Base-by-base conservation (phyloP, 2,888 invertebrate genomes). In the Baronia brevicornis region DNA sequence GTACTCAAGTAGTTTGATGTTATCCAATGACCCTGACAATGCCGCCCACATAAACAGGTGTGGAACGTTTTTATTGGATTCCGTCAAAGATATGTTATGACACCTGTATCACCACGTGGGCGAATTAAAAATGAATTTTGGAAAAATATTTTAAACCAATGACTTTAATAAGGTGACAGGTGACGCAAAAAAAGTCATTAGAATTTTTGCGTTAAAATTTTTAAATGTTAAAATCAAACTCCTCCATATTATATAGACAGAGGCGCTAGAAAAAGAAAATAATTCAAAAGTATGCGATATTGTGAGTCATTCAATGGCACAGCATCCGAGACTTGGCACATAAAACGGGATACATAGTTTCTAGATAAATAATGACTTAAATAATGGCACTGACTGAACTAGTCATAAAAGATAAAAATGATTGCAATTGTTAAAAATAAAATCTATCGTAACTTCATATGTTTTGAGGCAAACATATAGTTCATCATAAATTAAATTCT, bases 11-110 rank as follows among this genome's bases (percentile, higher is more conserved):
- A n/a, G n/a, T n/a, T n/a, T n/a, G n/a, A n/a, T n/a, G n/a, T n/a
- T n/a, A n/a, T n/a, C n/a, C n/a, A n/a, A 19, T 51, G 68, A 46
- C 72, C 68, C 51, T 67, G 70, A 56, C 54, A 41, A 29, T 45
- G 47, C 59, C 78, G 69, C 78, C 80, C 75, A 80, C 79, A 54
- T 60, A 54, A 49, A 60, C 79, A 80, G 78, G 79, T 82, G 78
- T 67, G 51, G 52, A 52, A 48, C 49, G 58, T 60, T 64, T 60
- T 57, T 60, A 63, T 61, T 60, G 51, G 45, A 41, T 41, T 45
- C 50, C 44, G 49, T 54, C 52, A 47, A 50, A 46, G 46, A 40
- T 23, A 37, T 38, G 43, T 41, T 42, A 35, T 44, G 46, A 46
- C 46, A 38, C 33, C 39, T 34, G 43, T 40, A 38, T 36, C 29